A percentile compares a stretch with the other conserved stretches of the same genome.
Evolutionary conservation across 2,888 invertebrate species (phyloP).

Genomic region (Lucinisca nassula): DNA sequence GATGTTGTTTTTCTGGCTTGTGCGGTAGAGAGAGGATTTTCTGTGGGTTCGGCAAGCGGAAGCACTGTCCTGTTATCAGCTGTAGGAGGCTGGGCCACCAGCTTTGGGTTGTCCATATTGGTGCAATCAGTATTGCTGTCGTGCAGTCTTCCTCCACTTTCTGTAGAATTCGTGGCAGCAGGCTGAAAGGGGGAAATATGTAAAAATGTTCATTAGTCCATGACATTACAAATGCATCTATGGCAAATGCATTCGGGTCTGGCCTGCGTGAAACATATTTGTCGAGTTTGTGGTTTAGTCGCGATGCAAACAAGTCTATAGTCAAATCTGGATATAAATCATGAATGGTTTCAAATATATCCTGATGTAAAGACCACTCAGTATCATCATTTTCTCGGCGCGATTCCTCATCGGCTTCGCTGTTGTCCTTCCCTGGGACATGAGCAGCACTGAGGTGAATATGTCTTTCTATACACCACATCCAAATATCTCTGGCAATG

Average conservation of each 20-base stretch:
- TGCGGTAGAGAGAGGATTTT: too few species aligned
- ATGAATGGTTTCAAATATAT: too few species aligned
- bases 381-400: too few species aligned
- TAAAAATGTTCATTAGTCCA: neutral
- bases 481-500: too few species aligned
- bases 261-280: neutral
- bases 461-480: too few species aligned
- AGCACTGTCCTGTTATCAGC: neutral
- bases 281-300: neutral
- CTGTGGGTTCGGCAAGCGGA: too few species aligned
- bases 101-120: conserved; percentile 9
- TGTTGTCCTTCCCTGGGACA: too few species aligned
- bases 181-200: conserved; percentile 15
- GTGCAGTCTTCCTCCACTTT: neutral
- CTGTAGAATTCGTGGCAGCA: neutral
- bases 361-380: too few species aligned
- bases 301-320: neutral
- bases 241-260: neutral
- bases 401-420: too few species aligned
- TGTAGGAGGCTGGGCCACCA: neutral
- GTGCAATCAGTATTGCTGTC: neutral
- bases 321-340: too few species aligned
- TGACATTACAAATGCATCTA: conserved; percentile 18
- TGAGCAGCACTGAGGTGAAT: too few species aligned
- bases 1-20: too few species aligned